phyloP scores from a whole-genome alignment of 2,113 vertebrate species.

The Syngnathus scovelli region DNA sequence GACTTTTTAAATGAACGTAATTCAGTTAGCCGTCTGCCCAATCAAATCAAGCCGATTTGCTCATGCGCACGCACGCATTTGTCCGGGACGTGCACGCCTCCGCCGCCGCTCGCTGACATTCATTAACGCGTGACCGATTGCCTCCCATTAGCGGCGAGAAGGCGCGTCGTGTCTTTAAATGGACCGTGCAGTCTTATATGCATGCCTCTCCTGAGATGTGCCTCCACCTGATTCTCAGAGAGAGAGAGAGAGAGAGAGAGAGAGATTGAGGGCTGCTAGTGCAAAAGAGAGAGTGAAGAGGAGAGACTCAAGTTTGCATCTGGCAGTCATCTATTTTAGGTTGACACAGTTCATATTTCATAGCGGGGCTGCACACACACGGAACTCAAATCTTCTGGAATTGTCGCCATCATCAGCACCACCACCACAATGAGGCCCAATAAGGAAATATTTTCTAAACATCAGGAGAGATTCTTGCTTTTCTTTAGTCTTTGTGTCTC shows the following conservation, averaged over 20 bases:
- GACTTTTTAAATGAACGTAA: constrained; percentile 1
- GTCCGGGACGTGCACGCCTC: neutral
- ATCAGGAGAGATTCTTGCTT: constrained; percentile 29
- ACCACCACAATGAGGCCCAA: constrained; percentile 2
- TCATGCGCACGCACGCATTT: neutral
- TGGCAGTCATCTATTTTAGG: constrained; percentile 39
- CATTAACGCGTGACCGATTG: constrained; percentile 4
- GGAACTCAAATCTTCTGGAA: constrained; percentile 17
- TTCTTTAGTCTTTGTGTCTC: constrained; percentile 30
- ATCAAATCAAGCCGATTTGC: constrained; percentile 5
- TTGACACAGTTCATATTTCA: constrained; percentile 15
- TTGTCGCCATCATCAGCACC: constrained; percentile 2
- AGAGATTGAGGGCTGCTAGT: constrained; percentile 1
- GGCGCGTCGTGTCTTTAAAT: constrained; percentile 2
- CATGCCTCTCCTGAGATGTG: constrained; percentile 6
- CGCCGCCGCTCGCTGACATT: neutral
- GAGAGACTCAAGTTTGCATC: constrained; percentile 45
- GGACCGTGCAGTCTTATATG: neutral
- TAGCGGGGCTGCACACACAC: constrained; percentile 4
- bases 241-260: constrained; percentile 15
- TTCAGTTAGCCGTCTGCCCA: neutral
- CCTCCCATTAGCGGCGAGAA: neutral
- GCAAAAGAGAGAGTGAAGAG: constrained; percentile 9
- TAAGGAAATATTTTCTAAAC: constrained; percentile 22
- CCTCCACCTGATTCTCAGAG: constrained; percentile 26